Evolutionary conservation across 1,140 invertebrate genomes (phyloP), one percentile per base, ranked within the genome.

Genomic region (Akabosia matsudoensis): DNA sequence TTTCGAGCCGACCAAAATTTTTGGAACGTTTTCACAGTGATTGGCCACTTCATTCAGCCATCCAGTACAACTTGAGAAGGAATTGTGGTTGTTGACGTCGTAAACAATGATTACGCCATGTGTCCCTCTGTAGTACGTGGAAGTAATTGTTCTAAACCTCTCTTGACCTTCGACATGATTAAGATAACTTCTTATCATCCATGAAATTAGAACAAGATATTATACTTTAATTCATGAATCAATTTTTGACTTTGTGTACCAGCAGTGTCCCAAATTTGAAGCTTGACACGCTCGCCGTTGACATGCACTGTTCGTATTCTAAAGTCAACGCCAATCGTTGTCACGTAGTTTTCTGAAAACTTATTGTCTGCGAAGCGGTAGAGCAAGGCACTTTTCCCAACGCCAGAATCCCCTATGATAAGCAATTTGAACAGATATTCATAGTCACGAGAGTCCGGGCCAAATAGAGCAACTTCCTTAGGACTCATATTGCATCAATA

Each of bases 361-460:
- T 94, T 97, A 86, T 98, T 97, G 85, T 99, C 97, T 34, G 97
- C 94, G 86, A 99, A 98, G 78, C 97, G 88, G 75, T 99, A 87
- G n/a, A 99, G 88, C 51, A 99, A 87, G 83, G 96, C 98, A 86
- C 96, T 98, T 87, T 99, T 99, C 67, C 97, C 97, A 80, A 98
- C 97, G 87, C 96, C 96, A 88, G 93, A 96, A 88, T 95, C 93
- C 85, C 93, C 93, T 85, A 98, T 98, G 84, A 98, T 98, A 82
- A 98, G 90, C 83, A 98, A 88, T 89, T 98, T 98, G 86, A 98
- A 98, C 85, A 98, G 89, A 89, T 98, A 95, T 88, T 98, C 96
- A 89, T 97, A 98, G 86, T 97, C 96, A 83, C 90, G 89, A 83
- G 92, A n/a, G 10, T 51, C 10, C 45, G n/a, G 10, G 45, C n/a